phyloP scores from a whole-genome alignment of 2,113 vertebrate species.

The Corythornis madagascariensis region DNA sequence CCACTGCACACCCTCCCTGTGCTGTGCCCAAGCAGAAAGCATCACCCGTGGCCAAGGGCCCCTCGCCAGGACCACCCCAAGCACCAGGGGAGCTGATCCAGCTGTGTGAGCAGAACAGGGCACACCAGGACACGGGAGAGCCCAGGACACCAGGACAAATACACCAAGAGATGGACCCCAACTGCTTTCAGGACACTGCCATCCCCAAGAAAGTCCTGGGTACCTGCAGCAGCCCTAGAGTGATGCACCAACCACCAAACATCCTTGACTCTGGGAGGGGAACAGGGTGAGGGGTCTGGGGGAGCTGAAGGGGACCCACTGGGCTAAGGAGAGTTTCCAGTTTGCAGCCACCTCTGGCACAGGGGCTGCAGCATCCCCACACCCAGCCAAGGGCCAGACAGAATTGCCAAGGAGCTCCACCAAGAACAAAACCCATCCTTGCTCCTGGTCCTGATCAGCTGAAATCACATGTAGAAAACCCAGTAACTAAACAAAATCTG shows the following conservation, averaged over 20 bases:
- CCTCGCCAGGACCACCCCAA: background rate
- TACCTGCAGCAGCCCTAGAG: background rate
- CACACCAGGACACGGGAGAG: rapidly evolving
- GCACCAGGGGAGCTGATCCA: background rate
- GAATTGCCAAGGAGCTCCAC: background rate
- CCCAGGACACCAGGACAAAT: background rate
- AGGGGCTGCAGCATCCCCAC: background rate
- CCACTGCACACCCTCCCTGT: background rate
- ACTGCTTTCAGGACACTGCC: rapidly evolving
- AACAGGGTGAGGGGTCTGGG: rapidly evolving
- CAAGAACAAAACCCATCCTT: background rate
- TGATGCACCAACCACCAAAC: background rate
- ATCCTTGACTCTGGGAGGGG: background rate
- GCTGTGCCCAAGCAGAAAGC: background rate
- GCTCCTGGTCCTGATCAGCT: background rate
- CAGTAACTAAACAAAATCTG: background rate
- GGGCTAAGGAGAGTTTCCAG: background rate
- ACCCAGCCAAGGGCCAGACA: background rate
- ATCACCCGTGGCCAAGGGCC: rapidly evolving
- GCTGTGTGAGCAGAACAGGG: background rate
- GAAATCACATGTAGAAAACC: background rate
- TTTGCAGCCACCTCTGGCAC: rapidly evolving
- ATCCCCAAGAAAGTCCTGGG: background rate
- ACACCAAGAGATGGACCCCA: background rate
- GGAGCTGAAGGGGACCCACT: background rate